A percentile compares a stretch with the other conserved stretches of the same genome.
Evolutionary conservation across 2,888 invertebrate genomes (phyloP).

Genomic region (Lycocerus yunnanus): DNA sequence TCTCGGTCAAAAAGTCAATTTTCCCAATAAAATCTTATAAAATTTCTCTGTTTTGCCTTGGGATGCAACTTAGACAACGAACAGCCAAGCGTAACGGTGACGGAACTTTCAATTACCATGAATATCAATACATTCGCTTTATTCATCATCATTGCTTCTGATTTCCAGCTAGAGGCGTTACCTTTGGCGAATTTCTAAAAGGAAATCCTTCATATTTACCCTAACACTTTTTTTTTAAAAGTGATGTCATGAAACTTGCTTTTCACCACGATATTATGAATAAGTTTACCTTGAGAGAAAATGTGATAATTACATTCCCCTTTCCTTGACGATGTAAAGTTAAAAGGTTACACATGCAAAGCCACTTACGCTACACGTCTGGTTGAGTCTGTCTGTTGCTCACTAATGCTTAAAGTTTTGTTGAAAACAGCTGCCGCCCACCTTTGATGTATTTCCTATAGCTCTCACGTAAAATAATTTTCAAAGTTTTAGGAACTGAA

Average conservation of each 20-base stretch:
- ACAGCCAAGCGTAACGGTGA: background rate
- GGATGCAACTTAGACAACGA: background rate
- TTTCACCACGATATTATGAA: background rate
- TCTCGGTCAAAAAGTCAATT: too few relatives aligned
- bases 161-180: too few relatives aligned
- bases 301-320: background rate
- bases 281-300: background rate
- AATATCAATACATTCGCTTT: background rate
- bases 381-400: background rate
- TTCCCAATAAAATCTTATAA: too few relatives aligned
- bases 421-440: background rate
- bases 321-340: background rate
- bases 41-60: background rate
- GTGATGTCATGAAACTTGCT: background rate
- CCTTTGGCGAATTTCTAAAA: too few relatives aligned
- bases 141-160: background rate
- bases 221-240: too few relatives aligned
- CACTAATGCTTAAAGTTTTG: background rate
- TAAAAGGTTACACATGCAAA: background rate
- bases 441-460: background rate
- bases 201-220: too few relatives aligned
- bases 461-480: too few relatives aligned
- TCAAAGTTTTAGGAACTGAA: too few relatives aligned
- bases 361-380: background rate
- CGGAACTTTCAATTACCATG: background rate